Evolutionary conservation across 2,888 invertebrate genomes (phyloP), one percentile per base, ranked within the genome.

Genomic region (Podabrus alpinus): DNA sequence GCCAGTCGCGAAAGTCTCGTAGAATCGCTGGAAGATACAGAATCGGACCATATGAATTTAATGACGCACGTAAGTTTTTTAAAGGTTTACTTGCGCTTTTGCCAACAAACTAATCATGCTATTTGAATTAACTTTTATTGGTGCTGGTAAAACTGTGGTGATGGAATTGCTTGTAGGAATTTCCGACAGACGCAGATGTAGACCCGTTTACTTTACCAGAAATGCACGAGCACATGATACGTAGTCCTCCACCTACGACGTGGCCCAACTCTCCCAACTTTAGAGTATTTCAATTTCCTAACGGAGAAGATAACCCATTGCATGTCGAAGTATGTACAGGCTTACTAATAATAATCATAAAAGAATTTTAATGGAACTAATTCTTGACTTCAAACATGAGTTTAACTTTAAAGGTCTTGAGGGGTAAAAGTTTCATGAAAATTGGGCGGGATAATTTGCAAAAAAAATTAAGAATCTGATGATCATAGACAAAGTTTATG

Each of bases 161-260:
- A 62, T 76, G 76, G 76, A 74, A 77, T 68, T 75, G 80, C 77
- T 85, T 85, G 59, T 81, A 89, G 88, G 89, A 89, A 80, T 87
- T 88, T 80, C 86, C 88, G n/a, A 85, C 87, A 72, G 88, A 89
- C 79, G 81, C 89, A 15, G 93, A 93, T 83, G 90, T 92, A 68
- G 94, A 94, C 85, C 94, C 94, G 0, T 85, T 94, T 79, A 92
- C 93, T 19, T 87, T 94, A 76, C 94, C 94, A 78, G 94, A 94
- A 86, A 92, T 94, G 72, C 95, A 95, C 82, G 94, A 95, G 83
- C 94, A 95, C 84, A 92, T 95, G 90, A 94, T 95, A 69, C 89
- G 95, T 76, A 94, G 94, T 79, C 95, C 95, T 24, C 95, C 95
- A 2, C 95, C 95, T 0, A 93, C 92, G 16, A 92, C 91, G 78